phyloP scores from a whole-genome alignment of 2,888 invertebrate species.

The Cinara cedri region DNA sequence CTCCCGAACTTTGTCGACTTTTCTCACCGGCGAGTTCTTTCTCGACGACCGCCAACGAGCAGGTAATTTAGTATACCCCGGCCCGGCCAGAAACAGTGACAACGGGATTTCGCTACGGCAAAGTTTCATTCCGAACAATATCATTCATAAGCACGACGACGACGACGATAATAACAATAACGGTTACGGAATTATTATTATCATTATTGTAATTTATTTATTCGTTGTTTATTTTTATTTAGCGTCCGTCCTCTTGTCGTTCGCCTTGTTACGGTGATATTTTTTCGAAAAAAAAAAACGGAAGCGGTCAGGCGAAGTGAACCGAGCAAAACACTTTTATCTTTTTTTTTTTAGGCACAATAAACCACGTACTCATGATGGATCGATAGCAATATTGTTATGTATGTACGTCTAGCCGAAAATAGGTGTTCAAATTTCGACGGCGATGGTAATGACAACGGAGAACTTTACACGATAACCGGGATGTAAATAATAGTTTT shows the following conservation, averaged over 20 bases:
- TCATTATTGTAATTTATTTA: slow-evolving; percentile 9
- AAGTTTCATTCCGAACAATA: slow-evolving; percentile 8
- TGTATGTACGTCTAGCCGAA: too few species aligned
- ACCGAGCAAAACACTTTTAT: neutral
- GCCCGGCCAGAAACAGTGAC: slow-evolving; percentile 38
- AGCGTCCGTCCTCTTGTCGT: neutral
- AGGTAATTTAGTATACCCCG: slow-evolving; percentile 34
- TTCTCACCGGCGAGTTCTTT: too few species aligned
- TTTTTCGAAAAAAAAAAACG: neutral
- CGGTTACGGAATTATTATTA: neutral
- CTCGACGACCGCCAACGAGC: neutral
- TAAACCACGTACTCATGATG: too few species aligned
- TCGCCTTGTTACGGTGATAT: neutral
- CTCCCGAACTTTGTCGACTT: neutral
- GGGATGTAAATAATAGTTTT: too few species aligned
- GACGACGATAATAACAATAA: neutral
- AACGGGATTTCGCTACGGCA: slow-evolving; percentile 40
- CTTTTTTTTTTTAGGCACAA: neutral
- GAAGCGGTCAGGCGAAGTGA: too few species aligned
- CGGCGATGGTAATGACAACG: too few species aligned
- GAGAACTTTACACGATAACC: too few species aligned
- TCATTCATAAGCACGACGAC: slow-evolving; percentile 24
- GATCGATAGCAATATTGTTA: too few species aligned
- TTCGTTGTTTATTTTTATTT: slow-evolving; percentile 19
- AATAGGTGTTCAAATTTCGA: too few species aligned